phyloP scores from a whole-genome alignment of 2,797 vertebrate species.

The Galago senegalensis region DNA sequence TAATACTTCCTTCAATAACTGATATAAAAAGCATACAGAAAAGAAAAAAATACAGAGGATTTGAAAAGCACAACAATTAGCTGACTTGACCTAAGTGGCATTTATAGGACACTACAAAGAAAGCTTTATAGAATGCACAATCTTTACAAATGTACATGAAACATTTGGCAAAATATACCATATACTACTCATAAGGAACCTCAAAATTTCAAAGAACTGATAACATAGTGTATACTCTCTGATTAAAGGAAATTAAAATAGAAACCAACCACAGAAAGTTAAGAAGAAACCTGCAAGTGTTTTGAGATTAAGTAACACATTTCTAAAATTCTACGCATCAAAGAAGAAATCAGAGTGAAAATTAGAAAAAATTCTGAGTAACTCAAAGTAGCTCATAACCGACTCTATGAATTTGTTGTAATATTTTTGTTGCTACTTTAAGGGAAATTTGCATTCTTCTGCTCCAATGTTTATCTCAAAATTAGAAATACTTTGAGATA shows the following conservation, averaged over 20 bases:
- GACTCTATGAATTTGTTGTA: neutral
- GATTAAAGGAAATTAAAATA: constrained; percentile 49
- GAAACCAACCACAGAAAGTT: constrained; percentile 9
- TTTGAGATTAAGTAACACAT: neutral
- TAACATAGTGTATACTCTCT: neutral
- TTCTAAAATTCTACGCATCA: neutral
- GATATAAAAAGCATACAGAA: neutral
- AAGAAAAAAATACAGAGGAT: neutral
- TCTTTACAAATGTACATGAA: neutral
- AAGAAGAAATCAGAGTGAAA: constrained; percentile 22
- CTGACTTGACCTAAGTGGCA: neutral
- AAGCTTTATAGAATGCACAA: neutral
- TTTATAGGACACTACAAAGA: neutral
- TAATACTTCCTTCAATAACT: neutral
- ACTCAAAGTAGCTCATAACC: neutral
- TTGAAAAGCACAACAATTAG: neutral
- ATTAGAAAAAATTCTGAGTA: neutral
- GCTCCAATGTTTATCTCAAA: neutral
- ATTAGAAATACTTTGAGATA: neutral
- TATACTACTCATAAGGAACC: neutral
- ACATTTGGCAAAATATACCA: neutral
- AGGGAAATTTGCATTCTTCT: neutral
- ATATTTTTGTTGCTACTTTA: neutral
- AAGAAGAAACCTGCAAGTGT: neutral
- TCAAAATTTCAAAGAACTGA: constrained; percentile 45